phyloP scores from a whole-genome alignment of 1,140 invertebrate genomes.

The Choristoneura fumiferana region DNA sequence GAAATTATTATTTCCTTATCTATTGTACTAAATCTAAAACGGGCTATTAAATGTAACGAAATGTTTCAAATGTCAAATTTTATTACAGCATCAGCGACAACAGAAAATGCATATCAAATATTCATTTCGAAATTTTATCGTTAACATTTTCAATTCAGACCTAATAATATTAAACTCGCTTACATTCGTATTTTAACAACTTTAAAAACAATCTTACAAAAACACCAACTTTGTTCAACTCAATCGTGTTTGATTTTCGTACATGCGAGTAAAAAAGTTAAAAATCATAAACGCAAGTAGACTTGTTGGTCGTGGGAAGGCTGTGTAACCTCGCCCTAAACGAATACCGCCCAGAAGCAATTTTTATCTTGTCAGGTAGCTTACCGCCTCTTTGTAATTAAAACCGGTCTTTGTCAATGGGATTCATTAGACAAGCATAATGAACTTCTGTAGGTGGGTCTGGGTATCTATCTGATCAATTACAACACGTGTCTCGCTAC shows the following conservation, averaged over 20 bases:
- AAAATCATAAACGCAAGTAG: no score
- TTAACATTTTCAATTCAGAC: no score
- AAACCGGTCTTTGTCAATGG: constrained; percentile 1
- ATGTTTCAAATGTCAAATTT: constrained; percentile 1
- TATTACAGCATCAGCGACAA: neutral
- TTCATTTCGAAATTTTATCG: neutral
- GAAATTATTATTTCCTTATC: constrained; percentile 1
- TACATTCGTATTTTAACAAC: no score
- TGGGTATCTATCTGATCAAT: constrained; percentile 8
- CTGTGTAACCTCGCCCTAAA: neutral
- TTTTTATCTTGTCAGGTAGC: neutral
- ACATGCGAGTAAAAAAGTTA: no score
- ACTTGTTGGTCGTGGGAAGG: neutral
- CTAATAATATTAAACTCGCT: no score
- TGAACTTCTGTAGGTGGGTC: neutral
- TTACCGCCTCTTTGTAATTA: neutral
- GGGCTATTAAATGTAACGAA: neutral
- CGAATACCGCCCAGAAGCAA: neutral
- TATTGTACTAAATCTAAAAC: neutral
- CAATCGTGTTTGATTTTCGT: no score
- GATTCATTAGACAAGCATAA: neutral
- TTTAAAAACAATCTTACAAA: no score
- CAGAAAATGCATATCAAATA: neutral
- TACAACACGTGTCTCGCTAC: neutral
- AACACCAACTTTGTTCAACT: no score